phyloP scores from a whole-genome alignment of 2,113 vertebrate species.

The Cardinalis cardinalis region DNA sequence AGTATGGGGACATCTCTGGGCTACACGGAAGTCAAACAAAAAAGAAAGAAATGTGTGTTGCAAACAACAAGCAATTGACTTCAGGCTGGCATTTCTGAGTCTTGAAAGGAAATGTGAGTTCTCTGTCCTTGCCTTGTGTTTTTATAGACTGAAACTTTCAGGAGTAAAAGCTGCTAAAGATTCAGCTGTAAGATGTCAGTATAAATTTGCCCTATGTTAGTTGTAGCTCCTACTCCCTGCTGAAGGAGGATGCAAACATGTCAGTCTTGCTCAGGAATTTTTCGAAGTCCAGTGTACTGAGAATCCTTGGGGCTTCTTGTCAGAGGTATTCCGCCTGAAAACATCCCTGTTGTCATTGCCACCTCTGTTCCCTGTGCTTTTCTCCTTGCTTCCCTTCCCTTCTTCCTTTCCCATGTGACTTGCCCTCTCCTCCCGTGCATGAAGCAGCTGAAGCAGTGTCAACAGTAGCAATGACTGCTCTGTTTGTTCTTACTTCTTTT shows the following conservation, averaged over 20 bases:
- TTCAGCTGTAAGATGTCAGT: background rate
- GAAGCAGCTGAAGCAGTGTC: background rate
- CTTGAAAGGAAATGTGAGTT: background rate
- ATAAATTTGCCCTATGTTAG: background rate
- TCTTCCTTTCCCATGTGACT: background rate
- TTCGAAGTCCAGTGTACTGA: background rate
- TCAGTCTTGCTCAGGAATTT: background rate
- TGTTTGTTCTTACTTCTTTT: background rate
- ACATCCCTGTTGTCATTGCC: background rate
- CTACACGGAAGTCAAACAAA: background rate
- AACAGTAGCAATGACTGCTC: background rate
- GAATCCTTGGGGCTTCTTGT: background rate
- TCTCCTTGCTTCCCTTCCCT: background rate
- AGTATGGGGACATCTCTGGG: background rate
- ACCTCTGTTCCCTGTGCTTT: background rate
- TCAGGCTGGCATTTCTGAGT: background rate
- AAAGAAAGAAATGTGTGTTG: background rate
- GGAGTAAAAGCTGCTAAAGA: background rate
- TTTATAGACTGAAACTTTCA: background rate
- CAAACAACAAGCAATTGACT: background rate
- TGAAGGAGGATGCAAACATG: background rate
- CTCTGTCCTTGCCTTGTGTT: background rate
- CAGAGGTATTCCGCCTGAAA: background rate
- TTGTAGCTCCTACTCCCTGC: background rate
- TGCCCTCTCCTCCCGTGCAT: background rate